Evolutionary conservation across 2,797 vertebrate genomes (phyloP), one percentile per base, ranked within the genome.

Genomic region (Hirundo rustica): DNA sequence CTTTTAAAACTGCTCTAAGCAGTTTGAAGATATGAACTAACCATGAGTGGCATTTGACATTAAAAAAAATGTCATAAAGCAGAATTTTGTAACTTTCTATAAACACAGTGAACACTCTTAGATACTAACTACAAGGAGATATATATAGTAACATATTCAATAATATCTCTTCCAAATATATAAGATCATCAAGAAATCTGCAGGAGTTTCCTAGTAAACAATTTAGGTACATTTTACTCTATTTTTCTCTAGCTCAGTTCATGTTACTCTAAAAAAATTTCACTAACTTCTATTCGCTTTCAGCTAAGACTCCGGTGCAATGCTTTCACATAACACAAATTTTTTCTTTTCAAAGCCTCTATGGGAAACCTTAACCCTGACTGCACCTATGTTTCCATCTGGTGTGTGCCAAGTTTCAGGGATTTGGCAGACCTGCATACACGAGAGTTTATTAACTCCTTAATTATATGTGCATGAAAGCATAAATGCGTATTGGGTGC

Each of bases 331-430:
- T 65, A 89, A 91, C 68, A 85, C 13, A 45, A 0, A 2, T 53
- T 34, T 70, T 78, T 93, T 85, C 62, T 78, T 88, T 93, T 77
- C 76, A 89, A 89, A 91, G 47, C 27, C 72, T 40, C 68, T 64
- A 9, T 38, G 66, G 87, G 50, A 91, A 80, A 58, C n/a, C 90
- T 81, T 91, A 93, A 91, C 58, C 73, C 58, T 1, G 23, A 6
- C 2, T 50, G 54, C 82, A 81, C 79, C 62, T 58, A 48, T 26
- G 50, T 68, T 81, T 84, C 76, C 30, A 30, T 55, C 55, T 66
- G 30, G 40, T 77, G 27, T n/a, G n/a, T 29, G 50, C 68, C 58
- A 77, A 7, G 27, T 71, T 68, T 54, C 62, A 44, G 57, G 44
- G 62, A 72, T 86, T 78, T 90, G 70, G 44, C 70, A 84, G 57